Base-by-base conservation (phyloP, 2,797 vertebrate species). In the Acipenser transmontanus region DNA sequence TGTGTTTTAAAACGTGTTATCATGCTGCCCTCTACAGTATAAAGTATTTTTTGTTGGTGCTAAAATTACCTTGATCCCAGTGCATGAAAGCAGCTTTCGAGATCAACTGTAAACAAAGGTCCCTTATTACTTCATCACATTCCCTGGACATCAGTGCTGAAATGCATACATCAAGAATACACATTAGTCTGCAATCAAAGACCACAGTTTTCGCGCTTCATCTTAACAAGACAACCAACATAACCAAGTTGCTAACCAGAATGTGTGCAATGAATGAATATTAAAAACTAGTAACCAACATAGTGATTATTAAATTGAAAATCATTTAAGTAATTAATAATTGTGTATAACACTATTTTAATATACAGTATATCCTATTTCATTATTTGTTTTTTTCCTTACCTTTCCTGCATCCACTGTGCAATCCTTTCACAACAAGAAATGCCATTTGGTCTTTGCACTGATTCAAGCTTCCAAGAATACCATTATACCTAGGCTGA, bases 11-110 rank as follows among this genome's bases (percentile, higher is more conserved):
- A 62, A 34, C 2, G 11, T 51, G 47, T 66, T 50, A 49, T 79
- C 70, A 68, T 82, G 72, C 78, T 74, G 80, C 79, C 78, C 77
- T 82, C 81, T 84, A 73, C 77, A 80, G 83, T 71, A 66, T 7
- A 67, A 76, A 74, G 14, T 14, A 47, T 52, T 63, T 64, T 47
- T 47, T 61, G 48, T 47, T 59, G 56, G 81, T 34, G 34, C 34
- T 34, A 63, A 68, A 79, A 74, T 78, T 68, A 90, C 92, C 88
- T 77, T 86, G 75, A 83, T 91, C 89, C 88, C 76, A 87, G 63
- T 80, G 81, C 78, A 77, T 76, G 70, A 86, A 88, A 71, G 88
- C 84, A 61, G 76, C 75, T 12, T 69, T 66, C 62, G 78, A 78
- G 59, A 80, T 73, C 50, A 85, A 68, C 67, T 67, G 6, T 13